phyloP scores from a whole-genome alignment of 2,797 vertebrate species.

The Heliangelus exortis region DNA sequence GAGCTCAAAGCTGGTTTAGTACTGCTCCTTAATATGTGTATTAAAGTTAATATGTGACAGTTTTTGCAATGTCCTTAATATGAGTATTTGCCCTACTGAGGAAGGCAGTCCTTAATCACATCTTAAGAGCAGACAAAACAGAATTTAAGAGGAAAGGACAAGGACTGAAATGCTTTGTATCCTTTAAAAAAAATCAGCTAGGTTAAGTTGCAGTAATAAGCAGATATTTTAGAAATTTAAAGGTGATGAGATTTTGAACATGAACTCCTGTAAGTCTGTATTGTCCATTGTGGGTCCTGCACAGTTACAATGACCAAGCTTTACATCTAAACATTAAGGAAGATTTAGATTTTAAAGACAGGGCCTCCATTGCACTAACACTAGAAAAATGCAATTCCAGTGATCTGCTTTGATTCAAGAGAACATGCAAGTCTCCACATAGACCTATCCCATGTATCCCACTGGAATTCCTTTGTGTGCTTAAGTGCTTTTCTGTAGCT shows the following conservation, averaged over 20 bases:
- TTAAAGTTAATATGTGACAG: not conserved
- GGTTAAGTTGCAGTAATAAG: not conserved
- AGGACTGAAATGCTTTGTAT: not conserved
- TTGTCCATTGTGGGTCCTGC: not conserved
- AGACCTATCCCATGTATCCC: not conserved
- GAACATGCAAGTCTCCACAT: not conserved
- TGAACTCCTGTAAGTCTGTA: not conserved
- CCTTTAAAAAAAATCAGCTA: not conserved
- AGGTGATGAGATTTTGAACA: not conserved
- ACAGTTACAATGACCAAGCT: not conserved
- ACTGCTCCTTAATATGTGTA: accelerated
- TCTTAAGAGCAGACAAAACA: not conserved
- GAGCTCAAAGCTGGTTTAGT: not conserved
- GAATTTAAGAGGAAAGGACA: not conserved
- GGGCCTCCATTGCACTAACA: not conserved
- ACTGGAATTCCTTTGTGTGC: not conserved
- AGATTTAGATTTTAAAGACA: not conserved
- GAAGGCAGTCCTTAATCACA: not conserved
- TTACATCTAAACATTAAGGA: not conserved
- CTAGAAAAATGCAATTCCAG: not conserved
- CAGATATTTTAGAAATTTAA: not conserved
- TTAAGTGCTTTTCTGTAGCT: not conserved
- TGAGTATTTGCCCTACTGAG: not conserved
- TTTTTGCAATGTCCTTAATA: not conserved
- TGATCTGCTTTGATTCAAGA: not conserved